phyloP scores from a whole-genome alignment of 1,140 invertebrate species.

The Brachionus sp. region DNA sequence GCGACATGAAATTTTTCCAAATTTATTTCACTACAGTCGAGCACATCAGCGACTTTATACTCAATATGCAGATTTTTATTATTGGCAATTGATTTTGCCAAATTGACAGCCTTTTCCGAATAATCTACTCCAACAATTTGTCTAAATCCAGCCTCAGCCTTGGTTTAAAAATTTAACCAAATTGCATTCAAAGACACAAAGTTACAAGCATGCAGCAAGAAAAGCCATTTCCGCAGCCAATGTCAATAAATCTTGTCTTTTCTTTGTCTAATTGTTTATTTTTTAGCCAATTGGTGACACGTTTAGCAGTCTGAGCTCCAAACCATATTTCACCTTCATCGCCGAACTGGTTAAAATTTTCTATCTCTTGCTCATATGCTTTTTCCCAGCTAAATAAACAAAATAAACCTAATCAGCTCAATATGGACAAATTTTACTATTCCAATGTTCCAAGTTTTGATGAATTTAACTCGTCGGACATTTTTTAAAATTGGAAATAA shows the following conservation, averaged over 20 bases:
- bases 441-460: slow-evolving; percentile 46
- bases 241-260: slow-evolving; percentile 18
- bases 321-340: slow-evolving; percentile 47
- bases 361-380: slow-evolving; percentile 44
- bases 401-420: background rate
- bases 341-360: slow-evolving; percentile 47
- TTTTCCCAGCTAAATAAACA: slow-evolving; percentile 40
- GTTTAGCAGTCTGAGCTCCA: slow-evolving; percentile 13
- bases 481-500: slow-evolving; percentile 67
- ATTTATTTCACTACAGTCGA: background rate
- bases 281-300: slow-evolving; percentile 31
- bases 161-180: background rate
- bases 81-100: background rate
- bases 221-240: slow-evolving; percentile 47
- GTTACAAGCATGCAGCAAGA: slow-evolving; percentile 16
- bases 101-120: slow-evolving; percentile 45
- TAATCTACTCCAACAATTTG: slow-evolving; percentile 46
- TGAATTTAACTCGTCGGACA: slow-evolving; percentile 40
- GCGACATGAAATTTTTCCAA: slow-evolving; percentile 24
- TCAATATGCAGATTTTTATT: background rate
- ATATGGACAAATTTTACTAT: slow-evolving; percentile 41
- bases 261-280: slow-evolving; percentile 20
- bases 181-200: background rate
- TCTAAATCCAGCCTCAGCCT: slow-evolving; percentile 38
- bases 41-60: background rate